phyloP scores from a whole-genome alignment of 2,888 invertebrate genomes.

The Ectemnius cavifrons region DNA sequence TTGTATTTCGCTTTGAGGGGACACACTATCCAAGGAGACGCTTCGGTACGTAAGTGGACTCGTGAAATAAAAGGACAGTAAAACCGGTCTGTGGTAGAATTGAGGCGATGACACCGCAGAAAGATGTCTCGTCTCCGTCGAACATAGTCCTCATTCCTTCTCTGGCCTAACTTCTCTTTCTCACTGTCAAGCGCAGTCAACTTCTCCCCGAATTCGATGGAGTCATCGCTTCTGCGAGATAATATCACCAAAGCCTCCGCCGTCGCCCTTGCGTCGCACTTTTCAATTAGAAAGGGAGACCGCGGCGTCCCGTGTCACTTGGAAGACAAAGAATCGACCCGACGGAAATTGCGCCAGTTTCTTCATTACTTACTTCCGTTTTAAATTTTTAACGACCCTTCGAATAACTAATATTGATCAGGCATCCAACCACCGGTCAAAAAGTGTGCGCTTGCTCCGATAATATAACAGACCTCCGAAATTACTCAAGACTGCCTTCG shows the following conservation, averaged over 20 bases:
- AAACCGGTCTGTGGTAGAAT: conserved; percentile 14
- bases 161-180: not conserved
- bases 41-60: not conserved
- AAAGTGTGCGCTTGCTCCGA: too few relatives aligned
- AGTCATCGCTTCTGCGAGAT: conserved; percentile 1
- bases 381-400: not conserved
- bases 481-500: not conserved
- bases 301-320: too few relatives aligned
- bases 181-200: not conserved
- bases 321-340: not conserved
- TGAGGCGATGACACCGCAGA: conserved; percentile 9
- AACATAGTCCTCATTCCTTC: not conserved
- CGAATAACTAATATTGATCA: not conserved
- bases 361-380: not conserved
- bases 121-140: conserved; percentile 1
- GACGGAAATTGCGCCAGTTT: not conserved
- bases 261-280: not conserved
- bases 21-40: conserved; percentile 10
- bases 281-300: conserved; percentile 8
- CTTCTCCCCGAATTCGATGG: not conserved
- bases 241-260: not conserved
- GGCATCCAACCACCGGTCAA: too few relatives aligned
- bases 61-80: conserved; percentile 14
- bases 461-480: too few relatives aligned
- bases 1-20: conserved; percentile 19